phyloP scores from a whole-genome alignment of 37 sponge, comb jelly and placozoan species.

The Chondrilla cf. caribensis region DNA sequence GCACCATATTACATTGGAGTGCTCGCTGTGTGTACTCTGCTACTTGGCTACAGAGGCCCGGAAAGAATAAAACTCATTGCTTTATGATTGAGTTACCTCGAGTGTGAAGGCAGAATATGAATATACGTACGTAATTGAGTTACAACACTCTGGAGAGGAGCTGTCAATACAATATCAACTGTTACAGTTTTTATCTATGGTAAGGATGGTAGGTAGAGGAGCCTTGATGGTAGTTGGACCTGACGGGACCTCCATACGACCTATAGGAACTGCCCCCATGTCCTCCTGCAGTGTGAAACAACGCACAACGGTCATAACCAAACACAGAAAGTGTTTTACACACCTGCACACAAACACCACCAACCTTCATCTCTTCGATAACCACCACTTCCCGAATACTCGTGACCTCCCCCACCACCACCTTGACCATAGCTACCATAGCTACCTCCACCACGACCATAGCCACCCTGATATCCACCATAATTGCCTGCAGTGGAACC shows the following conservation, averaged over 20 bases:
- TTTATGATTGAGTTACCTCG: no score
- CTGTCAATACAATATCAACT: no score
- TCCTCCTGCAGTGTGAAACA: not conserved
- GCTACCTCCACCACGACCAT: not conserved
- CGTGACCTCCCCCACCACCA: constrained; percentile 19
- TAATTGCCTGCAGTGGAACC: not conserved
- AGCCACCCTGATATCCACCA: constrained; percentile 1
- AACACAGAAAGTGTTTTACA: not conserved
- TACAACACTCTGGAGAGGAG: no score
- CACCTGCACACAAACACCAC: not conserved
- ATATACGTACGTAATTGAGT: no score
- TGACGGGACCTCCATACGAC: constrained; percentile 7
- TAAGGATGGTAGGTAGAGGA: no score
- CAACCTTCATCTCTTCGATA: constrained; percentile 8
- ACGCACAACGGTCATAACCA: not conserved
- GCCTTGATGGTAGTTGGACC: not conserved
- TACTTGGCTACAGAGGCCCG: no score
- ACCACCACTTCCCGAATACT: constrained; percentile 14
- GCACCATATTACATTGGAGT: no score
- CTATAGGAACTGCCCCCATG: not conserved
- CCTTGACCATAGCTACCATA: not conserved
- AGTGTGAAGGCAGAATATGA: no score
- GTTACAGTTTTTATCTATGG: no score
- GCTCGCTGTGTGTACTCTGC: no score
- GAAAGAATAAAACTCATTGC: no score